Base-by-base conservation (phyloP, 2,797 vertebrate species). In the Helostoma temminkii region DNA sequence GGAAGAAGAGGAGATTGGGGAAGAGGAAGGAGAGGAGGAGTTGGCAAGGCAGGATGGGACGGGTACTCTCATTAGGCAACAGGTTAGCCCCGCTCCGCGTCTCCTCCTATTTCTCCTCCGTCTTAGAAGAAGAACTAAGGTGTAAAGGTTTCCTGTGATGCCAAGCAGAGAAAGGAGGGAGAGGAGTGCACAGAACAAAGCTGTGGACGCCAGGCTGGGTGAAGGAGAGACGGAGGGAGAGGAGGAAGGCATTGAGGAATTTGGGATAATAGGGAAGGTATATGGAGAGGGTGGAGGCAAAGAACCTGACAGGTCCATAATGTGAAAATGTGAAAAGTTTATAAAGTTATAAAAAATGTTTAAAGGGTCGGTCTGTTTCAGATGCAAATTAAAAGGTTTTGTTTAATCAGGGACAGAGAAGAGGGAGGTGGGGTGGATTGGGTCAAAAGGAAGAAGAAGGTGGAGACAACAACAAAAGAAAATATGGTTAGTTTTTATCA, bases 111-210 rank as follows among this genome's bases (percentile, higher is more conserved):
- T 67, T 70, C 90, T 90, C 66, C 91, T 88, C 77, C 94, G 91
- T 71, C 85, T 91, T 70, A 95, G 81, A 4, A 95, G 93, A 37
- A 95, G 93, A 9, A 84, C 93, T 68, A 96, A 59, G 25, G 94
- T 94, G 78, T 96, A 96, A 14, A 96, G 87, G 86, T 96, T 96
- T 18, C 95, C 95, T 6, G 88, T 90, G 78, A 95, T 95, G 46
- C 95, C 95, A 56, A 93, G 83, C 58, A 95, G 70, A 56, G 95
- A 94, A 76, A 95, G 93, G 50, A 95, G 91, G 2, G 95, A 95
- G 47, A 96, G 89, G 19, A 94, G 80, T 16, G 91, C 92, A 77
- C 94, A 95, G 80, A 95, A 93, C 42, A 94, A 88, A 66, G 92
- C 93, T 0, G 93, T 95, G 80, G 93, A 94, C 0, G 90, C 92